Evolutionary conservation across 2,797 vertebrate species (phyloP).

Genomic region (Phoebastria nigripes): DNA sequence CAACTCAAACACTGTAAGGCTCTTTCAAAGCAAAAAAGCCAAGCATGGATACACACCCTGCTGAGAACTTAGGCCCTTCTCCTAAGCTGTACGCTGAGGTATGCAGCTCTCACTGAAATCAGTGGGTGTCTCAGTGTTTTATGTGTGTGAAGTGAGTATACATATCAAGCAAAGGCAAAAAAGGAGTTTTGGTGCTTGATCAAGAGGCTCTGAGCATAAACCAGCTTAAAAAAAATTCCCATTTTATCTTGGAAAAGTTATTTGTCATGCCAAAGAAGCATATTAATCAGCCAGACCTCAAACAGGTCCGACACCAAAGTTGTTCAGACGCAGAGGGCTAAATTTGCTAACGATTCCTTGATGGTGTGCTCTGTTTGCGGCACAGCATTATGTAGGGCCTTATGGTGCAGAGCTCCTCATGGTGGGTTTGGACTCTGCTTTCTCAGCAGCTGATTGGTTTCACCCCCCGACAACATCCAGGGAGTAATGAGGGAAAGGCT

Average conservation of each 20-base stretch:
- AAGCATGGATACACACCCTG: neutral
- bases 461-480: neutral
- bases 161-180: neutral
- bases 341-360: neutral
- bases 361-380: neutral
- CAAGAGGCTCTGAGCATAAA: neutral
- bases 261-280: neutral
- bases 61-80: neutral
- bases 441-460: neutral
- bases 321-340: neutral
- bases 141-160: neutral
- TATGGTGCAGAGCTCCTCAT: neutral
- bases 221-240: neutral
- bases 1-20: neutral
- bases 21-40: neutral
- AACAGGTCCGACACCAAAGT: neutral
- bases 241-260: neutral
- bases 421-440: neutral
- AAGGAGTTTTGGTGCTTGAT: neutral
- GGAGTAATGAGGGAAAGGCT: neutral
- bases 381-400: fast-evolving
- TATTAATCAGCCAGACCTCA: neutral
- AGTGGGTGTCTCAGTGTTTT: neutral
- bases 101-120: neutral
- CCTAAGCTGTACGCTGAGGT: neutral